phyloP scores from a whole-genome alignment of 1,140 invertebrate genomes.

The Drosophila repletoides region DNA sequence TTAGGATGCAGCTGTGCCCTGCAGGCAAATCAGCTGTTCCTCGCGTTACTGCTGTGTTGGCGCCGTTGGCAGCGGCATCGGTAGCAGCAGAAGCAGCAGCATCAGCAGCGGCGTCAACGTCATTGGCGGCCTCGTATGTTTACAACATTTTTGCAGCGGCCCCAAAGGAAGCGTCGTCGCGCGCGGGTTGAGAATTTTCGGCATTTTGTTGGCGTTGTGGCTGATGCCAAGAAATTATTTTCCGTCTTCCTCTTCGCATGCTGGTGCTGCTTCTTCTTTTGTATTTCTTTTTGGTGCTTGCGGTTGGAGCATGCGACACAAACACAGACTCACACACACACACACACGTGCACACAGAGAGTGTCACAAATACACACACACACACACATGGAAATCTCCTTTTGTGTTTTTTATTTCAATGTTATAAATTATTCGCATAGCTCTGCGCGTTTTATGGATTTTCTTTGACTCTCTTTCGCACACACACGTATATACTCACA shows the following conservation, averaged over 20 bases:
- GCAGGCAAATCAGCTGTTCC: slow-evolving; percentile 60
- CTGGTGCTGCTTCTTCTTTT: too few species aligned
- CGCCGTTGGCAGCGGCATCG: neutral
- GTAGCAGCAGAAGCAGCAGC: neutral
- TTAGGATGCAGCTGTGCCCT: slow-evolving; percentile 25
- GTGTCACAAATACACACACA: neutral
- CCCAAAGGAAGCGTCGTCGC: neutral
- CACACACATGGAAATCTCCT: slow-evolving; percentile 9
- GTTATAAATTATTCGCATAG: slow-evolving; percentile 54
- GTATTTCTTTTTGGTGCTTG: slow-evolving; percentile 14
- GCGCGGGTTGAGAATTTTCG: slow-evolving; percentile 1
- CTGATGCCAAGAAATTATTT: slow-evolving; percentile 42
- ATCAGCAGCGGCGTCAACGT: slow-evolving; percentile 16
- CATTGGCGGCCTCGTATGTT: slow-evolving; percentile 62
- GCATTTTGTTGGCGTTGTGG: slow-evolving; percentile 29
- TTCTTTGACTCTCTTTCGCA: slow-evolving; percentile 33
- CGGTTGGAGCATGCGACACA: slow-evolving; percentile 20
- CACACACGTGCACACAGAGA: neutral
- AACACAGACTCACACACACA: neutral
- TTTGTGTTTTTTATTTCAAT: slow-evolving; percentile 56
- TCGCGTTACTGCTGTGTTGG: slow-evolving; percentile 1
- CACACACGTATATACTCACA: slow-evolving; percentile 8
- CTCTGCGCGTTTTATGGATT: slow-evolving; percentile 65
- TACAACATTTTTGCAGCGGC: slow-evolving; percentile 53
- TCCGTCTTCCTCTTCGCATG: slow-evolving; percentile 6